phyloP scores from a whole-genome alignment of 2,888 invertebrate species.

The Allacma fusca region DNA sequence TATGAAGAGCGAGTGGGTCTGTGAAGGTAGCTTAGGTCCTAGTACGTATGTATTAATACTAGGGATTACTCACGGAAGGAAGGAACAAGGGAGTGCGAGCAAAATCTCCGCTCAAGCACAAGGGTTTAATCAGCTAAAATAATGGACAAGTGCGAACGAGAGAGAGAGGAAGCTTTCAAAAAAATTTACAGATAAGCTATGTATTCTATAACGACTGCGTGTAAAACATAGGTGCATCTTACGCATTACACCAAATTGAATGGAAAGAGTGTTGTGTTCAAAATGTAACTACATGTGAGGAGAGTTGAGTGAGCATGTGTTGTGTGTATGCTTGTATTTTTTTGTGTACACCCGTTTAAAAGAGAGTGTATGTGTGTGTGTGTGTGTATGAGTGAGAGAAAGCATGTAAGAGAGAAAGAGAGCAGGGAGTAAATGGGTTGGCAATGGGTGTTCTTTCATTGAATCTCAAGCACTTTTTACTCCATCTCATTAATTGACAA shows the following conservation, averaged over 20 bases:
- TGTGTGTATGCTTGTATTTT: too few relatives aligned
- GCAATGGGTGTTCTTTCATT: constrained; percentile 29
- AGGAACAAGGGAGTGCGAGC: not conserved
- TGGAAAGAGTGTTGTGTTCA: not conserved
- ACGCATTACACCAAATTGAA: not conserved
- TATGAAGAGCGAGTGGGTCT: too few relatives aligned
- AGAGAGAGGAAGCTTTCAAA: constrained; percentile 41
- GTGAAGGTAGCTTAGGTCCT: too few relatives aligned
- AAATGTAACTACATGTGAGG: not conserved
- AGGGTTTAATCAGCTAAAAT: constrained; percentile 45
- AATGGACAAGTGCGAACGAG: constrained; percentile 32
- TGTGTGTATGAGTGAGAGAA: not conserved
- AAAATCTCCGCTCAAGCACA: not conserved
- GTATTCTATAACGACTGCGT: too few relatives aligned
- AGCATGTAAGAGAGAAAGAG: not conserved
- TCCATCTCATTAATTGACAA: constrained; percentile 38
- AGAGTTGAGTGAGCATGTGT: too few relatives aligned
- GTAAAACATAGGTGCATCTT: too few relatives aligned
- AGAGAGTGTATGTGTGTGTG: too few relatives aligned
- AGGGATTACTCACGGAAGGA: too few relatives aligned
- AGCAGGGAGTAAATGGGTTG: constrained; percentile 22
- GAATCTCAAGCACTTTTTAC: constrained; percentile 39
- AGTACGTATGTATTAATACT: too few relatives aligned
- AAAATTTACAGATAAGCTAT: constrained; percentile 21
- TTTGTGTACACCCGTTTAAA: too few relatives aligned